phyloP scores from a whole-genome alignment of 2,888 invertebrate species.

The Ditula angustiorana region DNA sequence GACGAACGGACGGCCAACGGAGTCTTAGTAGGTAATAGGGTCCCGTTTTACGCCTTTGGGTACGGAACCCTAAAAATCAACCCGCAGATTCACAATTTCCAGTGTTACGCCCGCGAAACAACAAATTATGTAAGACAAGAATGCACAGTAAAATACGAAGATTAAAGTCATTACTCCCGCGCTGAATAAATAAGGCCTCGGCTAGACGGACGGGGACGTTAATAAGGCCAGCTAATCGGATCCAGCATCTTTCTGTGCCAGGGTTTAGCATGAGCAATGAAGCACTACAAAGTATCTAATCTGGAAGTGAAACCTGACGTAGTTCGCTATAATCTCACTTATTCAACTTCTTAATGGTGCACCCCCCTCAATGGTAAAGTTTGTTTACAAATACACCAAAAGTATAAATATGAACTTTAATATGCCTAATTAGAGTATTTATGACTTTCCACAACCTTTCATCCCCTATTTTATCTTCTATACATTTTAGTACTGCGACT shows the following conservation, averaged over 20 bases:
- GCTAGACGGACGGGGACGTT: conserved; percentile 1
- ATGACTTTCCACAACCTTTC: no score
- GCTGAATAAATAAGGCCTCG: conserved; percentile 8
- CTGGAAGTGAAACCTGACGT: neutral
- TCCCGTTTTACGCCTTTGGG: no score
- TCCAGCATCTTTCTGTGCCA: neutral
- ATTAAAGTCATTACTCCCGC: conserved; percentile 15
- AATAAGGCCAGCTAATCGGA: conserved; percentile 8
- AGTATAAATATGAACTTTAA: no score
- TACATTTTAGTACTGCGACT: no score
- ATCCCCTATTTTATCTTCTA: no score
- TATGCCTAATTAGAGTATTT: no score
- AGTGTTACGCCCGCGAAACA: neutral
- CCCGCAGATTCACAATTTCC: neutral
- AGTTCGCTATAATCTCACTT: no score
- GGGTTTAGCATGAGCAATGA: neutral
- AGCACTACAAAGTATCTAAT: neutral
- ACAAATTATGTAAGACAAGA: neutral
- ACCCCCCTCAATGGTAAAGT: no score
- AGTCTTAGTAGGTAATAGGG: no score
- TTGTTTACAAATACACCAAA: neutral
- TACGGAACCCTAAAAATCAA: no score
- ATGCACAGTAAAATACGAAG: neutral
- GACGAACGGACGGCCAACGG: no score
- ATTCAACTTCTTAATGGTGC: no score